Percentiles rank a stretch among this genome's conserved stretches.
Conservation (phyloP, 2,113 vertebrate species). For the Leptodactylus fuscus region DNA sequence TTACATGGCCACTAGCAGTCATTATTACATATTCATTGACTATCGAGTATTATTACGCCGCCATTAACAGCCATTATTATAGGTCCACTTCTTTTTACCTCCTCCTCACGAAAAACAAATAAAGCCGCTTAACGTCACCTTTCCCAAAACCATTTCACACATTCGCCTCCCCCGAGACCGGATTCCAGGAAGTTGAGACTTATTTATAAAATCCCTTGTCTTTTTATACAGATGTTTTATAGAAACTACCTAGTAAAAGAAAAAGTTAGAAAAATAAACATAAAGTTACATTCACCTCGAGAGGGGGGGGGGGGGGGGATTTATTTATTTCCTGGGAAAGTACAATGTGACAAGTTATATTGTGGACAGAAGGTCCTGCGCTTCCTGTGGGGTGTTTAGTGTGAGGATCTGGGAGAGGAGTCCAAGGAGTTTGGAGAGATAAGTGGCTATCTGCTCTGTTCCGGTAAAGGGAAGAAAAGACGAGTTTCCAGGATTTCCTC, state of each 20-base stretch:
- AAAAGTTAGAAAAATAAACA: neutral
- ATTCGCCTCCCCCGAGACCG: neutral
- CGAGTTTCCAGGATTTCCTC: slow-evolving; percentile 64
- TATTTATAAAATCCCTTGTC: slow-evolving; percentile 1
- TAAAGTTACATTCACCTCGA: neutral
- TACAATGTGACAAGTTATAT: neutral
- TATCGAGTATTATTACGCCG: neutral
- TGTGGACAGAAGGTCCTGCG: neutral
- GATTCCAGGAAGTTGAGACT: slow-evolving; percentile 26
- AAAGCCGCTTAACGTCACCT: neutral
- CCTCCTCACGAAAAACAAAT: neutral
- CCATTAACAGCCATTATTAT: neutral
- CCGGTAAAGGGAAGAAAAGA: slow-evolving; percentile 63
- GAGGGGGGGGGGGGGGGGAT: neutral
- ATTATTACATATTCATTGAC: neutral
- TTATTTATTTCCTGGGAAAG: neutral
- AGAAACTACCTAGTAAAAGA: neutral
- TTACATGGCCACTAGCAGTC: no score
- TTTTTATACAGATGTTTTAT: slow-evolving; percentile 12
- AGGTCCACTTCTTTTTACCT: neutral
- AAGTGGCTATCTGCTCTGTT: slow-evolving; percentile 61
- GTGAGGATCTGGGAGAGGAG: slow-evolving; percentile 42
- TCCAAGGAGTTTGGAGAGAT: slow-evolving; percentile 37
- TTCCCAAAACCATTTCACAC: slow-evolving; percentile 27
- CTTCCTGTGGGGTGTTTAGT: slow-evolving; percentile 32